phyloP scores from a whole-genome alignment of 2,888 invertebrate species.

The Opisthograptis luteolata region DNA sequence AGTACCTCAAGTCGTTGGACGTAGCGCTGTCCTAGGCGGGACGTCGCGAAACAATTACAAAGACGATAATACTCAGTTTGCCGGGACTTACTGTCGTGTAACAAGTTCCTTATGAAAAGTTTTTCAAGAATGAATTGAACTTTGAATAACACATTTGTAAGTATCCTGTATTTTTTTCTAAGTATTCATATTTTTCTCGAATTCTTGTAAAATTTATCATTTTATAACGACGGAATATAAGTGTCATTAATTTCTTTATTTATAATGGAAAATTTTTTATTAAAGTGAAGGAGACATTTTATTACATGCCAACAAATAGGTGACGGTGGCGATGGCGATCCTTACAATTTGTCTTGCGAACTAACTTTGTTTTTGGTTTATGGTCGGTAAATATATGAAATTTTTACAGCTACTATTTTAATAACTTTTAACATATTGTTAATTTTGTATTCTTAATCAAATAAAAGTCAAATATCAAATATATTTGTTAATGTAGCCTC shows the following conservation, averaged over 20 bases:
- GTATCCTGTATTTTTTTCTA: too few species aligned
- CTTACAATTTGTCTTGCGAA: too few species aligned
- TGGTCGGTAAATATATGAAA: too few species aligned
- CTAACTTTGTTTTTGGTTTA: too few species aligned
- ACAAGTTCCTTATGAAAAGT: conserved; percentile 33
- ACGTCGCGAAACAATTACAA: conserved; percentile 37
- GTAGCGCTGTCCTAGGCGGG: conserved; percentile 40
- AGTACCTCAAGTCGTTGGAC: conserved; percentile 73
- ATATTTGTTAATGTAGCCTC: too few species aligned
- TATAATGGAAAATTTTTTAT: background rate
- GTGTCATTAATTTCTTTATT: background rate
- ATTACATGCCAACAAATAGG: too few species aligned
- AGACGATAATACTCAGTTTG: conserved; percentile 52
- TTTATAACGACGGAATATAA: background rate
- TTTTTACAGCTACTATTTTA: too few species aligned
- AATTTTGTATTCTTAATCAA: too few species aligned
- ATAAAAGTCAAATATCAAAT: too few species aligned
- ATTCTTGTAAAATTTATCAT: background rate
- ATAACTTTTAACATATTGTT: too few species aligned
- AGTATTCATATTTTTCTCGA: conserved; percentile 14
- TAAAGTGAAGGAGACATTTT: too few species aligned
- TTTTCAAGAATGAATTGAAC: conserved; percentile 50
- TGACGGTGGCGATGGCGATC: too few species aligned
- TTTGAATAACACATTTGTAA: conserved; percentile 59
- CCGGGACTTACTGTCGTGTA: conserved; percentile 41